These are phyloP conservation scores for Scartelaos histophorus DNA, from an alignment of 2,113 vertebrate genomes.

Conservation along the genomic window DNA sequence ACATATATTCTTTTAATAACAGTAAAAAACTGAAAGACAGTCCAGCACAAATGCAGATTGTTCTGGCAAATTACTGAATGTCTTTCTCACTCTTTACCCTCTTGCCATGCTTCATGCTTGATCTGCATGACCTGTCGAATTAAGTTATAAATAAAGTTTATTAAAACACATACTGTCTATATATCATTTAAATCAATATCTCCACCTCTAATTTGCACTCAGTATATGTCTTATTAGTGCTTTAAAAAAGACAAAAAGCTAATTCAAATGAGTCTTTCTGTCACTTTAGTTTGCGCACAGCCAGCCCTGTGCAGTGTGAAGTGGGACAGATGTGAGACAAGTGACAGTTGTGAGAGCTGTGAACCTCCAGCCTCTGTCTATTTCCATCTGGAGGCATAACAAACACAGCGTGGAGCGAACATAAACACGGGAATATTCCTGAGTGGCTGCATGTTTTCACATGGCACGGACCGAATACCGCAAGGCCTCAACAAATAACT, in stretches of 20 bases:
- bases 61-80: too few species aligned
- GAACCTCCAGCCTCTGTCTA: constrained; percentile 60
- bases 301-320: neutral
- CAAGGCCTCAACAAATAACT: constrained; percentile 61
- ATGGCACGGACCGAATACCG: constrained; percentile 57
- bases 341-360: constrained; percentile 35
- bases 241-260: neutral
- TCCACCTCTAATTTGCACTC: neutral
- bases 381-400: constrained; percentile 65
- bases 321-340: constrained; percentile 16
- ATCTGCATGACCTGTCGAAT: too few species aligned
- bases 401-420: constrained; percentile 61
- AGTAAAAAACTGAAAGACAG: too few species aligned
- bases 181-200: neutral
- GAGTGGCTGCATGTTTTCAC: constrained; percentile 61
- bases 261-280: neutral
- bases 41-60: too few species aligned
- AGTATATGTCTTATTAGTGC: neutral
- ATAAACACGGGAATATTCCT: constrained; percentile 59
- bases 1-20: too few species aligned
- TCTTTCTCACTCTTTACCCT: too few species aligned
- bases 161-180: too few species aligned
- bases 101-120: too few species aligned
- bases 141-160: too few species aligned
- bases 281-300: too few species aligned